Base-by-base conservation (phyloP, 2,797 vertebrate species). In the Takifugu rubripes region DNA sequence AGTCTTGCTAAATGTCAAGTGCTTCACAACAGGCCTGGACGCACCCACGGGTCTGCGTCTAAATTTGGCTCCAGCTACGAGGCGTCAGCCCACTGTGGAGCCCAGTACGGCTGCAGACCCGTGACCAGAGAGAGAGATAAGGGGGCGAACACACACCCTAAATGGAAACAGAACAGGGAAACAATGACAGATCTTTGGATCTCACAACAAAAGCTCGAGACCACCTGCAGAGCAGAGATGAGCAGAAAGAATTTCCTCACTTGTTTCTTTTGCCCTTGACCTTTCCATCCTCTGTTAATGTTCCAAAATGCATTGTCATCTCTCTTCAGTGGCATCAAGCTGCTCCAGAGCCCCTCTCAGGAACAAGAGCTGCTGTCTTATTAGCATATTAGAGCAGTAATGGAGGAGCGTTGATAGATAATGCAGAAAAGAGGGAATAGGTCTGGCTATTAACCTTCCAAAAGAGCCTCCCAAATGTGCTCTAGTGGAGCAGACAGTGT, bases 321-420 rank as follows among this genome's bases (percentile, higher is more conserved):
- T 72, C 67, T 66, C 78, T 82, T 62, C 7, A 6, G 51, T 48
- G 1, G 67, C 59, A 83, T 82, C 83, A 80, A 78, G 78, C 66
- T 47, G 66, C 56, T 59, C 72, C 72, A 53, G 52, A 63, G 1
- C 48, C 12, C 21, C 70, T 81, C 75, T 73, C 66, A 71, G 40
- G 63, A 61, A 70, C 82, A 52, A 84, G 78, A 62, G 74, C 72
- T 57, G 73, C 82, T 80, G 83, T 76, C 77, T 70, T 62, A 77
- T 87, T 81, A 82, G 77, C 78, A 76, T 62, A 65, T 72, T 72
- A 73, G 33, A 11, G 43, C 59, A 54, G 54, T 49, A 29, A 57
- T 43, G 52, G 15, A 61, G 60, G 60, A 29, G 27, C 56, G 16
- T 79, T 74, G 72, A 78, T 80, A 27, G 61, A 65, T 25, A 25